Conservation (phyloP, 2,113 vertebrate genomes). For the Synchiropus splendidus region DNA sequence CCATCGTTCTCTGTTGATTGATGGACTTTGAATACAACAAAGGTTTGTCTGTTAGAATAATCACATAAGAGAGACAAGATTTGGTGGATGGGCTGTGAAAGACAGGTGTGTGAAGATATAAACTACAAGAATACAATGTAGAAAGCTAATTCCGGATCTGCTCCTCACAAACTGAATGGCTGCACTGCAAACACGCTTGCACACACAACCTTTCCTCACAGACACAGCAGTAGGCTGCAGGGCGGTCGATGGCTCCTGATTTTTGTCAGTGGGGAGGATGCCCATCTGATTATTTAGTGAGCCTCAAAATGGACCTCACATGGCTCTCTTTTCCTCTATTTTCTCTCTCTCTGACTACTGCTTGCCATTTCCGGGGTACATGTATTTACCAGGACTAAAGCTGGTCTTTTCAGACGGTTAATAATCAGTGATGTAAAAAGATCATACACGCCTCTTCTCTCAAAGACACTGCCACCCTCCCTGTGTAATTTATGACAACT, state of each 20-base stretch:
- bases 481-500: too few species aligned
- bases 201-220: background rate
- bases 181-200: slow-evolving; percentile 4
- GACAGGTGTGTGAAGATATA: too few species aligned
- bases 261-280: slow-evolving; percentile 40
- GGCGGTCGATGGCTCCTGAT: slow-evolving; percentile 25
- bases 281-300: slow-evolving; percentile 47
- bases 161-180: slow-evolving; percentile 18
- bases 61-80: too few species aligned
- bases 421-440: slow-evolving; percentile 18
- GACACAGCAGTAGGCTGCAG: slow-evolving; percentile 20
- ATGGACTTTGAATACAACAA: too few species aligned
- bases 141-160: slow-evolving; percentile 16
- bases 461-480: too few species aligned
- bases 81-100: too few species aligned
- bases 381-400: too few species aligned
- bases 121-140: too few species aligned
- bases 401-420: slow-evolving; percentile 1
- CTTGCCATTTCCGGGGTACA: too few species aligned
- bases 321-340: slow-evolving; percentile 1
- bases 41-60: too few species aligned
- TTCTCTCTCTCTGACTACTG: slow-evolving; percentile 4
- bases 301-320: slow-evolving; percentile 29
- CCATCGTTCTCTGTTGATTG: too few species aligned
- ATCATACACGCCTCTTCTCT: too few species aligned